Base-by-base conservation (phyloP, 1,140 invertebrate species). In the Harpegnathos saltator region DNA sequence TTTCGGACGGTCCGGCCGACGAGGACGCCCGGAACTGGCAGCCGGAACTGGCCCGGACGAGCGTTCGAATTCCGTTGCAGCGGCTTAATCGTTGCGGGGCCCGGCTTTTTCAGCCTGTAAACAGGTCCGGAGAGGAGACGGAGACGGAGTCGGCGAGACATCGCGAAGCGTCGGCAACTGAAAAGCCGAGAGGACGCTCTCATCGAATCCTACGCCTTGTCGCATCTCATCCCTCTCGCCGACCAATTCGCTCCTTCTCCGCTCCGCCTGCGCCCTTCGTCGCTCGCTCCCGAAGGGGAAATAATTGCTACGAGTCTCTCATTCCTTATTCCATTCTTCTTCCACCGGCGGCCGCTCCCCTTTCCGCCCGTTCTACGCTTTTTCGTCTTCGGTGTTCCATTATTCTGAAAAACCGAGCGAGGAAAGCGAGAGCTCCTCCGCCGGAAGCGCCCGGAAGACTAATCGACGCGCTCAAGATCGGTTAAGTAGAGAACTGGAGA, bases 391-490 rank as follows among this genome's bases (percentile, higher is more conserved):
- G 56, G 12, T 62, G 78, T 50, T 73, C 69, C 58, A 74, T 82
- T 82, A 82, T 82, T 62, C 58, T 74, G 78, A 61, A 63, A 62
- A 82, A 82, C 44, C 15, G 58, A 61, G 17, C n/a, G 26, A 65
- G 22, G 29, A 62, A 29, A 24, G 1, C 12, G 3, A 54, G 44
- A 58, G 22, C 12, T 68, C 69, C 29, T 33, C 29, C 5, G 29
- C 29, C 50, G 29, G 26, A 44, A 65, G 33, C 19, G 56, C 58
- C 38, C 58, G 44, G 71, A 74, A 74, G 71, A 82, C 78, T 74
- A 82, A 82, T 82, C 78, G 78, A 82, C 71, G 78, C 78, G 59
- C 59, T 74, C 66, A 72, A 61, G 78, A 72, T 74, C 78, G 58
- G 71, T 82, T 82, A 82, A 82, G 69, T 82, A 63, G 69, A 81